Evolutionary conservation across 1,140 invertebrate species (phyloP).

Genomic region (Sipha flava): DNA sequence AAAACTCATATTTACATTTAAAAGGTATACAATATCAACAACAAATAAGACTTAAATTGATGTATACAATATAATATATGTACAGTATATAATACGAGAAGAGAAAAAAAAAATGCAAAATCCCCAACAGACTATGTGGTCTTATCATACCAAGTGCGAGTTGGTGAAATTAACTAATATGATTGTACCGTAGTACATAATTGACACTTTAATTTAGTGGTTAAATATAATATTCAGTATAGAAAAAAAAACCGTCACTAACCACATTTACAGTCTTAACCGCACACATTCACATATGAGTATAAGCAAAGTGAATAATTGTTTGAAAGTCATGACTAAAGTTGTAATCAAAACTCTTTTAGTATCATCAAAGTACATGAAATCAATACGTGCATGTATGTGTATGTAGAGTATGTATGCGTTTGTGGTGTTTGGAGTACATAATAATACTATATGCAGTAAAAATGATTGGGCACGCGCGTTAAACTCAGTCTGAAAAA

Average conservation of each 20-base stretch:
- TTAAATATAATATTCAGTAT: not conserved
- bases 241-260: not conserved
- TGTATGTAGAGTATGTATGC: no score
- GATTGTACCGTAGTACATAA: not conserved
- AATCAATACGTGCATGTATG: not conserved
- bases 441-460: not conserved
- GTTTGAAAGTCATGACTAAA: no score
- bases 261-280: not conserved
- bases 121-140: not conserved
- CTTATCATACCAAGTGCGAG: not conserved
- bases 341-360: no score
- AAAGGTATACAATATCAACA: not conserved
- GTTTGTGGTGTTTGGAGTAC: not conserved
- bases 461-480: not conserved
- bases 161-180: not conserved
- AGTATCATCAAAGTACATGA: no score
- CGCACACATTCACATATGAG: not conserved
- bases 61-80: not conserved
- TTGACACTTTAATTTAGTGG: no score
- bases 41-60: not conserved
- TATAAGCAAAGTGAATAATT: no score
- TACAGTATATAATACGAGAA: not conserved
- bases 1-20: slow-evolving; percentile 3
- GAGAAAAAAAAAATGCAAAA: not conserved
- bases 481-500: not conserved